A percentile compares a stretch with the other conserved stretches of the same genome.
Conservation (phyloP, 2,113 vertebrate species). For the Athene cunicularia region DNA sequence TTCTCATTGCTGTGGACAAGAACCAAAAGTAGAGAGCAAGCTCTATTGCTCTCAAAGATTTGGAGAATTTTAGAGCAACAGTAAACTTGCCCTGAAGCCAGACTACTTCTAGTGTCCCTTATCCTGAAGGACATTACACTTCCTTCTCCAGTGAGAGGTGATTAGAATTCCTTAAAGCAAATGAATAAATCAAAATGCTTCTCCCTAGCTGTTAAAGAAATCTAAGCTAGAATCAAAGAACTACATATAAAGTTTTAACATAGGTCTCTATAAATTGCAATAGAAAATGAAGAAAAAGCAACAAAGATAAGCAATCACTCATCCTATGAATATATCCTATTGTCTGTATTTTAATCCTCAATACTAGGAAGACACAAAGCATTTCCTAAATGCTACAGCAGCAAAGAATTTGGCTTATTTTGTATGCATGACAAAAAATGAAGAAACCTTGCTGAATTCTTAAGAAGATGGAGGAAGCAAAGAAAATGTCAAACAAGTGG, state of each 20-base stretch:
- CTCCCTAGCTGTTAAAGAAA: background rate
- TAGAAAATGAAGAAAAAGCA: background rate
- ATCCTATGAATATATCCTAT: background rate
- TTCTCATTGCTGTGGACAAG: background rate
- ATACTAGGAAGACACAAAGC: background rate
- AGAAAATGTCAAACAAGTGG: background rate
- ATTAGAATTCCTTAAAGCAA: slow-evolving; percentile 1
- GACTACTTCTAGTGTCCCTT: background rate
- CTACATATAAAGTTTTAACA: background rate
- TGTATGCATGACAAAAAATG: background rate
- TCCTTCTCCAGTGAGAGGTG: background rate
- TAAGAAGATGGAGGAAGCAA: background rate
- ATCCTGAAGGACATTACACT: background rate
- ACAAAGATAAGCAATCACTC: background rate
- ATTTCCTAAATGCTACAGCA: background rate
- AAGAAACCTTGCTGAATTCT: background rate
- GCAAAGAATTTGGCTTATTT: background rate
- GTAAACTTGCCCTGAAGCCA: background rate
- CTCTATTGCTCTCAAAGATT: background rate
- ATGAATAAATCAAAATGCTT: background rate
- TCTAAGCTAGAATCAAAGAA: background rate
- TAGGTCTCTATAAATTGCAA: background rate
- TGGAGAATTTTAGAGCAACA: background rate
- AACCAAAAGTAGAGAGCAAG: background rate
- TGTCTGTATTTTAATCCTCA: background rate